Evolutionary conservation across 2,888 invertebrate genomes (phyloP).

Genomic region (Dermolepida albohirtum): DNA sequence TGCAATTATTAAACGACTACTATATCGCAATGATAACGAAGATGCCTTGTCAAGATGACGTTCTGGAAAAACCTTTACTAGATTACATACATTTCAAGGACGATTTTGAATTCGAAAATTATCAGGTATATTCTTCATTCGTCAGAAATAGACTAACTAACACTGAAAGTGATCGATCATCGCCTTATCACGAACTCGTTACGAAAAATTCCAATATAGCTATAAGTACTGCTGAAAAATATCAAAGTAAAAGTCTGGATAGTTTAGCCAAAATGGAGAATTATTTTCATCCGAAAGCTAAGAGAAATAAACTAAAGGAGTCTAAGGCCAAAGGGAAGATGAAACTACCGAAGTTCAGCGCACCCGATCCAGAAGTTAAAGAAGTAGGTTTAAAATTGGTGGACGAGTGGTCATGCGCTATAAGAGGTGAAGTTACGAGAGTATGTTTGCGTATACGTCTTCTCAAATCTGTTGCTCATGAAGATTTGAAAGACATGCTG

Average conservation of each 20-base stretch:
- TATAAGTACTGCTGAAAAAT: conserved; percentile 61
- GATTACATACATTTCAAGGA: conserved; percentile 29
- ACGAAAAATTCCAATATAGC: conserved; percentile 52
- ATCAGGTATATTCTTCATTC: conserved; percentile 7
- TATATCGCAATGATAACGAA: conserved; percentile 62
- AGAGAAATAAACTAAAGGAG: conserved; percentile 35
- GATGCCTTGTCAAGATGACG: conserved; percentile 67
- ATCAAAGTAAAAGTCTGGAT: conserved; percentile 22
- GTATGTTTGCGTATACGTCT: conserved; percentile 66
- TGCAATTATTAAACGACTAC: conserved; percentile 65
- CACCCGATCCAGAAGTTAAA: conserved; percentile 51
- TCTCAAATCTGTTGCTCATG: conserved; percentile 65
- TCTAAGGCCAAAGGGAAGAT: conserved; percentile 21
- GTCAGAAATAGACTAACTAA: conserved; percentile 29
- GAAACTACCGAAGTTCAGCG: conserved; percentile 45
- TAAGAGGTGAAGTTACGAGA: conserved; percentile 70
- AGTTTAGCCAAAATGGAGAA: conserved; percentile 35
- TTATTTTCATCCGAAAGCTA: conserved; percentile 36
- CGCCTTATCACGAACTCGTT: conserved; percentile 47
- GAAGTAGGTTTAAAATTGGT: conserved; percentile 63
- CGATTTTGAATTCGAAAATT: conserved; percentile 34
- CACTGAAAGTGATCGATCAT: conserved; percentile 14
- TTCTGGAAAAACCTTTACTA: conserved; percentile 59
- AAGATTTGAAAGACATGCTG: conserved; percentile 66
- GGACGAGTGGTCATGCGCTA: conserved; percentile 71